Evolutionary conservation across 1,140 invertebrate genomes (phyloP), one percentile per base, ranked within the genome.

Genomic region (Tribolium castaneum): DNA sequence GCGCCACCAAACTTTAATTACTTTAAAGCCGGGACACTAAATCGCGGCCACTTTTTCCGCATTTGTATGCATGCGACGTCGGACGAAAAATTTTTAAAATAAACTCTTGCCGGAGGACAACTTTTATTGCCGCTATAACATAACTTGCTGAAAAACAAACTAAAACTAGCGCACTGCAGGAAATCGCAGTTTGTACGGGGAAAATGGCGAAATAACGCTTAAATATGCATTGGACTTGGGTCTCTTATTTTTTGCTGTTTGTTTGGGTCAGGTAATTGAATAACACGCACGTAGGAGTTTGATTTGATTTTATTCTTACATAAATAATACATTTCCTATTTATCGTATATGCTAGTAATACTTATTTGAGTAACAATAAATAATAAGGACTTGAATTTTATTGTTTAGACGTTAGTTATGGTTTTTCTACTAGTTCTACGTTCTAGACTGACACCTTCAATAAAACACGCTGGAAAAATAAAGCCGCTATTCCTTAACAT

Each of bases 281-380:
- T 30, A 30, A 30, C 25, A 30, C 3, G 1, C 1, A 25, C 22
- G 2, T 5, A 25, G 25, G n/a, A 10, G 35, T 35, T 35, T 66
- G 14, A 66, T 66, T 66, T 66, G 25, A 35, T 7, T 66, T 66
- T 66, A 66, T 66, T 66, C 59, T 66, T 66, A 66, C 59, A 66
- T 66, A 66, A 66, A 66, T 66, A 66, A 66, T 66, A 66, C 59
- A 66, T 22, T 66, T 35, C 35, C 59, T 66, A 66, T 66, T 50
- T 72, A 52, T 30, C 5, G 25, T 30, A 30, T 30, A 30, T 39
- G 22, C 70, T 71, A 71, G 12, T 71, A 71, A 71, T 71, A 72
- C 70, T 72, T 72, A 72, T 14, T 39, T 16, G 70, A 52, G 70
- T 52, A 72, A 72, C 70, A 72, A 72, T 66, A 66, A 66, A 66